Percentiles rank a stretch among this genome's conserved stretches.
These are phyloP conservation scores for Sebastes hopkinsi DNA, from an alignment of 2,797 vertebrate genomes.

Conservation along the genomic window DNA sequence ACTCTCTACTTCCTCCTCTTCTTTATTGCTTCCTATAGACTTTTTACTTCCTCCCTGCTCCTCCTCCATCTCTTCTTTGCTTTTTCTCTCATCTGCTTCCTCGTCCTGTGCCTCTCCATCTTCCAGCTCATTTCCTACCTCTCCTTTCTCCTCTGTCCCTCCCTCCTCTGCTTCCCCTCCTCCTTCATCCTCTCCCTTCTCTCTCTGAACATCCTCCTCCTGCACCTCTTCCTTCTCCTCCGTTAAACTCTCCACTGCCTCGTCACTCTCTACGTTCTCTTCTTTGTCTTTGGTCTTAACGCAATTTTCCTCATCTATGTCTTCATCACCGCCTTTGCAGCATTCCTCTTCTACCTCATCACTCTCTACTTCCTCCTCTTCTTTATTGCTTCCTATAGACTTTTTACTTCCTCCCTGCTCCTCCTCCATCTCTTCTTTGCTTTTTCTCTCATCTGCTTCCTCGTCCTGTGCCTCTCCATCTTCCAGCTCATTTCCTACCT, in stretches of 20 bases:
- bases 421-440: slow-evolving; percentile 6
- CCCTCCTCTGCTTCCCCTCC: neutral
- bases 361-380: neutral
- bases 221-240: neutral
- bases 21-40: neutral
- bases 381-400: neutral
- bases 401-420: slow-evolving; percentile 1
- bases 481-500: neutral
- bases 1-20: neutral
- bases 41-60: slow-evolving; percentile 1
- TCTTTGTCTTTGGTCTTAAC: neutral
- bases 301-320: neutral
- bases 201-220: neutral
- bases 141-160: neutral
- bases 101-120: neutral
- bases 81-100: neutral
- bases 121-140: neutral
- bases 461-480: neutral
- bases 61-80: slow-evolving; percentile 6
- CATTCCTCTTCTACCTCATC: slow-evolving; percentile 27
- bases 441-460: neutral
- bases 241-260: neutral
- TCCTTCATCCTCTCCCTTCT: neutral
- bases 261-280: neutral
- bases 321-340: slow-evolving; percentile 4